A percentile compares a stretch with the other conserved stretches of the same genome.
Evolutionary conservation across 2,888 invertebrate genomes (phyloP).

Genomic region (Spilarctia lutea): DNA sequence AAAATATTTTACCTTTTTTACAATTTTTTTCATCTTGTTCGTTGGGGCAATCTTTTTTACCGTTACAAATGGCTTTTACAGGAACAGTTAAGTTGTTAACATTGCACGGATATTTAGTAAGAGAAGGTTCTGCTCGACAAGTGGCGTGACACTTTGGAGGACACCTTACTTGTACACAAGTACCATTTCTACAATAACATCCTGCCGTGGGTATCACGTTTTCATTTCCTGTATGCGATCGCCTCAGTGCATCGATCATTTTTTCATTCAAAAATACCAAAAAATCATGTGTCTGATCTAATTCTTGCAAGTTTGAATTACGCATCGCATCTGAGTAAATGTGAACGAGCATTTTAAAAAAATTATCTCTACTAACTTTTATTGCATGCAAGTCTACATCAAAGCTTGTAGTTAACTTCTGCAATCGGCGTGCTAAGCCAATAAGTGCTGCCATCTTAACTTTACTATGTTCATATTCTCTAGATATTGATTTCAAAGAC

Average conservation of each 20-base stretch:
- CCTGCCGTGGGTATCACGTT: slow-evolving; percentile 55
- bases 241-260: slow-evolving; percentile 67
- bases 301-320: slow-evolving; percentile 40
- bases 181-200: slow-evolving; percentile 65
- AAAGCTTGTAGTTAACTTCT: slow-evolving; percentile 51
- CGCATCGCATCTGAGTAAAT: slow-evolving; percentile 61
- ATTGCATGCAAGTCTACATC: slow-evolving; percentile 49
- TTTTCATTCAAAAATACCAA: slow-evolving; percentile 63
- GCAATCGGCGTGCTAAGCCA: slow-evolving; percentile 54
- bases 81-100: slow-evolving; percentile 52
- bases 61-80: slow-evolving; percentile 67
- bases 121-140: slow-evolving; percentile 62
- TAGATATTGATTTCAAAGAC: slow-evolving; percentile 52
- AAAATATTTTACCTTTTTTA: slow-evolving; percentile 57
- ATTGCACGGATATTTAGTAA: slow-evolving; percentile 66
- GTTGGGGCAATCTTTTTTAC: slow-evolving; percentile 64
- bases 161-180: slow-evolving; percentile 65
- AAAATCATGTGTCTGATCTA: slow-evolving; percentile 60
- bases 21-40: slow-evolving; percentile 73
- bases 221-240: slow-evolving; percentile 68
- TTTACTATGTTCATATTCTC: slow-evolving; percentile 48
- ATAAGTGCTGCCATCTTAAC: slow-evolving; percentile 54
- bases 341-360: slow-evolving; percentile 55
- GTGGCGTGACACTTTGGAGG: slow-evolving; percentile 61
- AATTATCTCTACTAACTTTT: slow-evolving; percentile 58